Conservation (phyloP, 2,113 vertebrate species). For the Oncorhynchus masou region DNA sequence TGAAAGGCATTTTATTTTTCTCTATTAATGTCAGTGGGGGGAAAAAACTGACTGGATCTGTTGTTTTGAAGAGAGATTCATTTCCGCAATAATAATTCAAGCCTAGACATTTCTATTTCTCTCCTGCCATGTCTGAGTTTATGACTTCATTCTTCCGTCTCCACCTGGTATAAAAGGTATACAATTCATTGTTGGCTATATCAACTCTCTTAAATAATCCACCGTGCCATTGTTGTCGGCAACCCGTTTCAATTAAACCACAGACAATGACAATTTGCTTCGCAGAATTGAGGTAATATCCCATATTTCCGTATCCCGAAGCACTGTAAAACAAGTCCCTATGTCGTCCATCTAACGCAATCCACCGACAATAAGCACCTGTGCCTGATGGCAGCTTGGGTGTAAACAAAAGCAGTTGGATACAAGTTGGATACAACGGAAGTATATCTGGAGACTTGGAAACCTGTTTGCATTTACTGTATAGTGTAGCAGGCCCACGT, state of each 20-base stretch:
- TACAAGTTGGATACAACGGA: neutral
- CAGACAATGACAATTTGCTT: neutral
- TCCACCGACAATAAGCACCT: neutral
- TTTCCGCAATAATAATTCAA: neutral
- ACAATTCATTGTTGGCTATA: neutral
- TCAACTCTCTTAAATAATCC: neutral
- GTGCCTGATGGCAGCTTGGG: neutral
- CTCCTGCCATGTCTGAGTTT: neutral
- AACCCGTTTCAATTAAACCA: neutral
- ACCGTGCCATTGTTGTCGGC: neutral
- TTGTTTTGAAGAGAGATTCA: neutral
- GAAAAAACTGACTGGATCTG: neutral
- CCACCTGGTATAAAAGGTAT: neutral
- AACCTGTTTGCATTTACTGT: neutral
- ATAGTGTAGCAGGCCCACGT: neutral
- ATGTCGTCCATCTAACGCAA: neutral
- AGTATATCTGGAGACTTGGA: neutral
- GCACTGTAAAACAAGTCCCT: neutral
- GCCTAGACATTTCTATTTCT: neutral
- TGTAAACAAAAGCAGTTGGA: neutral
- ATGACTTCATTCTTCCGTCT: neutral
- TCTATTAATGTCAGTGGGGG: slow-evolving; percentile 15
- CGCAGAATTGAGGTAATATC: neutral
- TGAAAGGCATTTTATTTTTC: slow-evolving; percentile 9
- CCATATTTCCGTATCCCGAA: neutral